phyloP scores from a whole-genome alignment of 2,888 invertebrate genomes.

The Thecocarcelia acutangulata region DNA sequence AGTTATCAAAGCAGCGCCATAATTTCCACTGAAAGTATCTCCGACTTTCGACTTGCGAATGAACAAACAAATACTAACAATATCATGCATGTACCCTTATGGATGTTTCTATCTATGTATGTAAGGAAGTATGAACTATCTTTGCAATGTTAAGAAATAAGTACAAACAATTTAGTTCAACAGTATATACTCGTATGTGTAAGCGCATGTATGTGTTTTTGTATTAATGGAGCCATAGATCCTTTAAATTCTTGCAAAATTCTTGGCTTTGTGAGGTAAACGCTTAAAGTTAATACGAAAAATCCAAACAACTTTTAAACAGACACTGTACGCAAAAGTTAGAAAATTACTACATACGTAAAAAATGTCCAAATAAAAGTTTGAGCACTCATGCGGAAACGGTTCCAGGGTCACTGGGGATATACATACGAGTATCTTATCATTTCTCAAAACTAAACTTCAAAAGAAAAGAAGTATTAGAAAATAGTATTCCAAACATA shows the following conservation, averaged over 20 bases:
- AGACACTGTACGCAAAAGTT: constrained; percentile 7
- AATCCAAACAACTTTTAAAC: constrained; percentile 14
- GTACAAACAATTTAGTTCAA: not conserved
- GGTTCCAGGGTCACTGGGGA: no score
- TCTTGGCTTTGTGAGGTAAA: constrained; percentile 29
- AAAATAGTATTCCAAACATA: no score
- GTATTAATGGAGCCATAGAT: constrained; percentile 38
- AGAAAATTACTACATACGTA: not conserved
- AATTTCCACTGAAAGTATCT: constrained; percentile 57
- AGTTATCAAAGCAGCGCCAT: constrained; percentile 48
- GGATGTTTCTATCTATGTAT: no score
- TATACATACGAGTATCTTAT: no score
- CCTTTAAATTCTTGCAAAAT: constrained; percentile 33
- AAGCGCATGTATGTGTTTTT: not conserved
- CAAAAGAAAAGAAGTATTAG: no score
- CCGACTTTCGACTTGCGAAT: not conserved
- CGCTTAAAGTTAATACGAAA: constrained; percentile 16
- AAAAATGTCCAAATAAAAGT: no score
- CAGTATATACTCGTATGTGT: not conserved
- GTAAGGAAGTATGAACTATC: not conserved
- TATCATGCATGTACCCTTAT: no score
- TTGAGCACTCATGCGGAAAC: no score
- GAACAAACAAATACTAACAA: not conserved
- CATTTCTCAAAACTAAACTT: no score
- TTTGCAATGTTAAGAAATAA: not conserved